A percentile compares a stretch with the other conserved stretches of the same genome.
Evolutionary conservation across 2,888 invertebrate species (phyloP).

Genomic region (Pachliopta kotzebuea): DNA sequence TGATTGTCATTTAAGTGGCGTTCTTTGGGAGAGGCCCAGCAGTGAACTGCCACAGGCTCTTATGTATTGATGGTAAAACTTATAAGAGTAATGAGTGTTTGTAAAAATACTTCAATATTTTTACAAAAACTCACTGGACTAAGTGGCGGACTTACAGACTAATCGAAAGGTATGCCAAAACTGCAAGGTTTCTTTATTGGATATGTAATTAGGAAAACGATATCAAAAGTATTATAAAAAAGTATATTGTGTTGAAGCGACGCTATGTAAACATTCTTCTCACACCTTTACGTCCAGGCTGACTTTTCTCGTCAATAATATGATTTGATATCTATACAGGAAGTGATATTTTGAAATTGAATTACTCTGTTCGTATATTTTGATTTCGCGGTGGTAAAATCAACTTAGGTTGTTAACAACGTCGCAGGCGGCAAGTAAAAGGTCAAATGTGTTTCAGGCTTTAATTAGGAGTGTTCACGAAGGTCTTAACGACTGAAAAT

Average conservation of each 20-base stretch:
- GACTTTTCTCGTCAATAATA: too few species aligned
- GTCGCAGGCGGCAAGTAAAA: neutral
- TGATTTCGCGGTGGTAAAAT: neutral
- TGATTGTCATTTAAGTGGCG: too few species aligned
- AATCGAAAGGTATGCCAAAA: neutral
- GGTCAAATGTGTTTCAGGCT: slow-evolving; percentile 1
- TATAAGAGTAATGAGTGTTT: too few species aligned
- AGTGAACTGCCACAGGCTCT: too few species aligned
- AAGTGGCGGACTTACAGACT: neutral
- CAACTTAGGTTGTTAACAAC: slow-evolving; percentile 10
- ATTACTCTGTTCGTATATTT: neutral
- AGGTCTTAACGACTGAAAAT: slow-evolving; percentile 19
- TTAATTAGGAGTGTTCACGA: slow-evolving; percentile 6
- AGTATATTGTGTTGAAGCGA: neutral
- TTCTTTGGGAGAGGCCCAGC: too few species aligned
- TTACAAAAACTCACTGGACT: neutral
- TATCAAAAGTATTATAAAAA: neutral
- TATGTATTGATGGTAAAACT: too few species aligned
- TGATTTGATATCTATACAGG: neutral
- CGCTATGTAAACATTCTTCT: neutral
- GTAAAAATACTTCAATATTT: too few species aligned
- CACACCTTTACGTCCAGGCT: too few species aligned
- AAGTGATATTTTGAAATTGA: neutral
- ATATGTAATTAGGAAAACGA: neutral
- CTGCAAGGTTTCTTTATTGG: neutral